Base-by-base conservation (phyloP, 2,888 invertebrate species). In the Cylloceria caligata region DNA sequence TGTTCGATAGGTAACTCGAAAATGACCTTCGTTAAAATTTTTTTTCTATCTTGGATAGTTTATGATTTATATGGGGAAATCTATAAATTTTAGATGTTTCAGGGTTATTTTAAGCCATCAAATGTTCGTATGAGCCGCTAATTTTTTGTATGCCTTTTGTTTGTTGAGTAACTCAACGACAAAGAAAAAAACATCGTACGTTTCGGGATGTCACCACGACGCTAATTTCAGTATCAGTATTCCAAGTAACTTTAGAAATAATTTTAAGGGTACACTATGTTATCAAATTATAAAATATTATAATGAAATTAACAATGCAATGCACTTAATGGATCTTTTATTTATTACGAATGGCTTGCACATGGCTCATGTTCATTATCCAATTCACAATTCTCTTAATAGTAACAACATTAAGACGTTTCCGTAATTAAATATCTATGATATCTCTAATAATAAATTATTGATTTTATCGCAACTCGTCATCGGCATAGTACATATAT, bases 401-500 rank as follows among this genome's bases (percentile, higher is more conserved):
- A 79, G 49, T 75, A 78, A 75, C 67, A 79, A 82, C 82, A 82
- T 82, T 75, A 24, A 82, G 82, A 82, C 60, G 71, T 60, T 67
- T 75, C 75, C 75, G 52, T 67, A 79, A 82, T 79, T 82, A 82
- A 75, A 72, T 82, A 79, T 79, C 2, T 65, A 75, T 75, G 67
- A 67, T 79, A 68, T 65, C 36, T 76, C 71, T 75, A 82, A 72
- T 69, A 82, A 82, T 79, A 79, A 82, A 75, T 82, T 72, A 79
- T 82, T 57, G 45, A 67, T 34, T 78, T 74, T 45, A 69, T 73
- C 68, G 77, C 68, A 75, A 75, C 69, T 72, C 69, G 60, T 69
- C 42, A 21, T 47, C 73, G 45, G 77, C 42, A 52, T 78, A 67
- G 52, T 67, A 71, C 71, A 16, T 68, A 42, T 5, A 27, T 11